These are phyloP conservation scores for Stegana nigrithorax DNA, from an alignment of 2,888 invertebrate genomes.

Conservation along the genomic window DNA sequence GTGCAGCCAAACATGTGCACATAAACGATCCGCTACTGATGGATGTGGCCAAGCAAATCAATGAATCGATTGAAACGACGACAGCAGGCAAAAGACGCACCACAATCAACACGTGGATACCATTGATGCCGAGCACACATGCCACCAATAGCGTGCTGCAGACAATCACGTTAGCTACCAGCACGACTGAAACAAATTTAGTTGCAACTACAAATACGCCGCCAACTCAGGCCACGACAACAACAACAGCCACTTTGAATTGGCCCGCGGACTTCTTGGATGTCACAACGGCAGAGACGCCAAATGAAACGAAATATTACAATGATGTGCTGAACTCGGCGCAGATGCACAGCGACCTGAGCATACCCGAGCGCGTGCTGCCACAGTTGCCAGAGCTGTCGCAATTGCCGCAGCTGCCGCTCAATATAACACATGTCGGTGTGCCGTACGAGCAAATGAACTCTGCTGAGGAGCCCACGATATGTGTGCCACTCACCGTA, in stretches of 20 bases:
- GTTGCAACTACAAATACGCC: not conserved
- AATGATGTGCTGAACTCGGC: slow-evolving; percentile 44
- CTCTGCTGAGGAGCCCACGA: slow-evolving; percentile 53
- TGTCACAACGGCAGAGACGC: slow-evolving; percentile 33
- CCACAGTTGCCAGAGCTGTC: slow-evolving; percentile 52
- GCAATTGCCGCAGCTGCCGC: slow-evolving; percentile 47
- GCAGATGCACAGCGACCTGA: slow-evolving; percentile 49
- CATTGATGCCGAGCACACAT: slow-evolving; percentile 43
- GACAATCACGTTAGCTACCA: slow-evolving; percentile 14
- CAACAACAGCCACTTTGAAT: slow-evolving; percentile 38
- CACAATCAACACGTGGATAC: slow-evolving; percentile 50
- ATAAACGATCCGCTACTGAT: slow-evolving; percentile 38
- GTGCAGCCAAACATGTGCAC: too few relatives aligned
- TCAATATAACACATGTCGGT: slow-evolving; percentile 58
- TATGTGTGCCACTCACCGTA: slow-evolving; percentile 59
- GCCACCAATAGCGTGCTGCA: slow-evolving; percentile 30
- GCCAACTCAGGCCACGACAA: slow-evolving; percentile 30
- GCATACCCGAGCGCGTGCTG: slow-evolving; percentile 46
- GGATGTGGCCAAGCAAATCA: slow-evolving; percentile 49
- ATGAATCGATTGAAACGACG: slow-evolving; percentile 47
- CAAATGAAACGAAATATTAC: slow-evolving; percentile 47
- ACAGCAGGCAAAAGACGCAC: slow-evolving; percentile 26
- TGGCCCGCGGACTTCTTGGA: slow-evolving; percentile 60
- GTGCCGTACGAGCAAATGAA: slow-evolving; percentile 55
- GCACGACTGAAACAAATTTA: slow-evolving; percentile 13